Base-by-base conservation (phyloP, 2,113 vertebrate genomes). In the Malurus alboscapulatus region DNA sequence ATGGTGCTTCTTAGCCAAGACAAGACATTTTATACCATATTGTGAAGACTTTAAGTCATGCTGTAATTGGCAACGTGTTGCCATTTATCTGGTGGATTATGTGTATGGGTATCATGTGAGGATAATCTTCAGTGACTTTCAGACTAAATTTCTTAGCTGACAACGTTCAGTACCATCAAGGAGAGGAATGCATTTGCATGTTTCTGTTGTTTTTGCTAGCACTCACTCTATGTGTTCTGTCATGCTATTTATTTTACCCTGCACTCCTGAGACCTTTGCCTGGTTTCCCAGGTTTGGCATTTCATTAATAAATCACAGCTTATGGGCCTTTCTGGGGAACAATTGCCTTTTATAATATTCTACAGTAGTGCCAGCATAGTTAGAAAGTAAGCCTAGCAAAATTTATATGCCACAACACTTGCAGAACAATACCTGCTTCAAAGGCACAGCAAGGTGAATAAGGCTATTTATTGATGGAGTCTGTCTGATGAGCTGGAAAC, bases 391-490 rank as follows among this genome's bases (percentile, higher is more conserved):
- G 63, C 73, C 79, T 90, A 84, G 73, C 45, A 86, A 91, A 92
- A 95, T 91, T 95, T 82, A 42, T 93, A 32, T 75, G 68, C 78
- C 82, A 77, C 59, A 91, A 77, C 75, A 38, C 59, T 85, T 79
- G 6, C 78, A 92, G 87, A 95, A 94, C 88, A 95, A 84, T 90
- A 90, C 71, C 81, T 92, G 62, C 67, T 84, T 94, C 93, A 94
- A 94, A 94, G 95, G 83, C 86, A 88, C 2, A 7, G 82, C 89
- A 94, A 97, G 93, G 94, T 96, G 94, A 96, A 88, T 82, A 55
- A 80, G 65, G 75, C 92, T 92, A 83, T 97, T 96, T 96, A 91
- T 95, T 32, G 40, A 92, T 12, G 14, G 34, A 82, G 83, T 85
- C 77, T 79, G 50, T 96, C 80, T 92, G 78, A 94, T 13, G 25